These are phyloP conservation scores for Aythya baeri DNA, from an alignment of 2,113 vertebrate species.

Conservation along the genomic window DNA sequence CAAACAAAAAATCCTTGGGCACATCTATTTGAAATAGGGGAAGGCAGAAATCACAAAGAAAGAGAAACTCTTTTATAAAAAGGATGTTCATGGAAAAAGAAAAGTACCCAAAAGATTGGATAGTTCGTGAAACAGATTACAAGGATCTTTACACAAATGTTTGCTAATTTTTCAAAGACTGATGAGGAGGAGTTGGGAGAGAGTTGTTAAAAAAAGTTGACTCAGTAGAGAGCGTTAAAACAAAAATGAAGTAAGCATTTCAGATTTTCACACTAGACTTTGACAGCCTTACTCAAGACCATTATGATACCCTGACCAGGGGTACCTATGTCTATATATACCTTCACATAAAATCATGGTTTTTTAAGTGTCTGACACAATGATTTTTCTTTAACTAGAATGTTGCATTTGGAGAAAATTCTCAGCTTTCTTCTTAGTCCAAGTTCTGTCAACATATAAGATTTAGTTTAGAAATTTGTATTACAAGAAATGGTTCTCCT, in stretches of 20 bases:
- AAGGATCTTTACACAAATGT: not conserved
- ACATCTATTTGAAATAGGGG: not conserved
- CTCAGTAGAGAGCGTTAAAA: not conserved
- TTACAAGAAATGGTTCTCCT: not conserved
- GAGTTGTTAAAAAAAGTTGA: not conserved
- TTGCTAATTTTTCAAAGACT: no score
- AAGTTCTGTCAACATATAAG: not conserved
- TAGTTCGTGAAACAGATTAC: not conserved
- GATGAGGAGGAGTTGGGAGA: not conserved
- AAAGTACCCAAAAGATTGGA: not conserved
- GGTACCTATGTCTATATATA: not conserved
- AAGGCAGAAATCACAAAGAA: not conserved
- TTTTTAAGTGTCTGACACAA: not conserved
- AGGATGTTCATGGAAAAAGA: not conserved
- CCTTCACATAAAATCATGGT: not conserved
- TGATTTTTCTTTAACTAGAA: not conserved
- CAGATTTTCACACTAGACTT: not conserved
- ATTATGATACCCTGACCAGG: not conserved
- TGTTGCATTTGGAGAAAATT: not conserved
- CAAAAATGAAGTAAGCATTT: not conserved
- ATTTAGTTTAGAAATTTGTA: not conserved
- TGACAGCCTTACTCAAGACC: rapidly evolving
- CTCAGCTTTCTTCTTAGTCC: not conserved
- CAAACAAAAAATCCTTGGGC: not conserved
- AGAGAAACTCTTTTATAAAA: not conserved